Conservation (phyloP, 2,888 invertebrate species). For the Lithophane leautieri region DNA sequence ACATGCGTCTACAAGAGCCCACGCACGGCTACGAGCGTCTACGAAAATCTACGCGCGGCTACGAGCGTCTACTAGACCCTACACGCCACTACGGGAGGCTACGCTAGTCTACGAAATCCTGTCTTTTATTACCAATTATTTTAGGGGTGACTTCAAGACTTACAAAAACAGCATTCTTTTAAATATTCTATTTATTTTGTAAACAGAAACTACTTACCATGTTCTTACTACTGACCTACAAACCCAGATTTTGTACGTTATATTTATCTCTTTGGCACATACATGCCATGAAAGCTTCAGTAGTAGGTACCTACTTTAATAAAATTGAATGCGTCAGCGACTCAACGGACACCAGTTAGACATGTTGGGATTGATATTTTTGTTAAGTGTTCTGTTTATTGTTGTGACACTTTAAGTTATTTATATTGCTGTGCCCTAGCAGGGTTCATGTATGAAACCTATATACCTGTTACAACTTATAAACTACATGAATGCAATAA, state of each 20-base stretch:
- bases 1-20: neutral
- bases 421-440: too few species aligned
- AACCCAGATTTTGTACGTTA: neutral
- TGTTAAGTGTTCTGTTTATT: too few species aligned
- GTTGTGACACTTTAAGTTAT: too few species aligned
- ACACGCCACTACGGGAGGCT: neutral
- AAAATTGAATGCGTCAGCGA: constrained; percentile 29
- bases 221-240: constrained; percentile 5
- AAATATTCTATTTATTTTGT: neutral
- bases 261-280: neutral
- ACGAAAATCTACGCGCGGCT: neutral
- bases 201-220: neutral
- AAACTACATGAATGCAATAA: too few species aligned
- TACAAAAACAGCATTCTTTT: neutral
- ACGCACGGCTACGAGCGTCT: neutral
- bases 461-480: too few species aligned
- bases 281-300: constrained; percentile 14
- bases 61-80: neutral
- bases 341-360: too few species aligned
- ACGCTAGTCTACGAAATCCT: neutral
- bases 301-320: constrained; percentile 31
- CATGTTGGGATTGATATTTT: too few species aligned
- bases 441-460: too few species aligned
- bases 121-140: neutral
- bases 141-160: neutral